Evolutionary conservation across 2,888 invertebrate genomes (phyloP).

Genomic region (Halictus ligatus): DNA sequence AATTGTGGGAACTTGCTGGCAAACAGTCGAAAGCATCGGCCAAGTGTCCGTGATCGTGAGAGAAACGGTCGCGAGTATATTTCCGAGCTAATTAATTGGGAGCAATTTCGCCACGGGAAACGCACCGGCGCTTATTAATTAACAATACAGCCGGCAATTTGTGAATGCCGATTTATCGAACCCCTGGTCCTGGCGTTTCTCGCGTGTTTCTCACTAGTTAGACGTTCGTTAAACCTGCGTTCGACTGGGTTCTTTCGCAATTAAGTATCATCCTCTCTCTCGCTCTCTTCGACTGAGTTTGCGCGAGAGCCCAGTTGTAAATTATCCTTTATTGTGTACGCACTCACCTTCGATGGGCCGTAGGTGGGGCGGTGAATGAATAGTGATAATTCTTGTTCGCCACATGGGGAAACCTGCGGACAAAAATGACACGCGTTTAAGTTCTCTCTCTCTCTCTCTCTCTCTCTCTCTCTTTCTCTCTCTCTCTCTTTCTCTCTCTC

Average conservation of each 20-base stretch:
- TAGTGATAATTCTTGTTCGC: conserved; percentile 73
- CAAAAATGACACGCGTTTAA: conserved; percentile 27
- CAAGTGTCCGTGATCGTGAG: neutral
- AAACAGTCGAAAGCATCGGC: neutral
- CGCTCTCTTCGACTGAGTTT: neutral
- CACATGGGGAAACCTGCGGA: conserved; percentile 80
- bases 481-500: neutral
- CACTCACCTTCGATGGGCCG: conserved; percentile 54
- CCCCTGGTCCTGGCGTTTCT: neutral
- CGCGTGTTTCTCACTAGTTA: conserved; percentile 18
- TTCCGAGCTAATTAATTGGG: neutral
- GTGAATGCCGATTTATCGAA: neutral
- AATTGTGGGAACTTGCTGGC: neutral
- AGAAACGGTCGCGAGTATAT: neutral
- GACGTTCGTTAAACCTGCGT: conserved; percentile 14
- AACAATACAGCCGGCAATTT: conserved; percentile 15
- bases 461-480: neutral
- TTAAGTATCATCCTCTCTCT: conserved; percentile 24
- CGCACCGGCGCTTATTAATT: conserved; percentile 11
- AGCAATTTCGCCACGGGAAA: neutral
- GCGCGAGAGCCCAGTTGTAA: conserved; percentile 37
- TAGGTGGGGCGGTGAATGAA: conserved; percentile 65
- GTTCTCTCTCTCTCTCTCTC: neutral
- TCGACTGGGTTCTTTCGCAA: conserved; percentile 36
- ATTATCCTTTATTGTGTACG: conserved; percentile 49